Conservation (phyloP, 1,140 invertebrate species). For the Gonatopus flavifemur region DNA sequence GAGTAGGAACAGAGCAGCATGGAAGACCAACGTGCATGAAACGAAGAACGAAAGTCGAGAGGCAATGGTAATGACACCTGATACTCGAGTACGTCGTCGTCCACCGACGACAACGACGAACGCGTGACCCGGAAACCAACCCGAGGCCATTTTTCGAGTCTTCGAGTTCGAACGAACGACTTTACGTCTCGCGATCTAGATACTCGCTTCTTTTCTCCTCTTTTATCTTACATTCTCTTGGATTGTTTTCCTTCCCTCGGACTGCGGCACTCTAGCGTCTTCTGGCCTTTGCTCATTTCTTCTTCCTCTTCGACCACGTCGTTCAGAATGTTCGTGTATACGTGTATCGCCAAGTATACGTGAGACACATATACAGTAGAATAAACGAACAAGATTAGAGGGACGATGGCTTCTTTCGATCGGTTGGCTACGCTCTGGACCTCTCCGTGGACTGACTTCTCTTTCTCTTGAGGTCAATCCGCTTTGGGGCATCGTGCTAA, state of each 20-base stretch:
- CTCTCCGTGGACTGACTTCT: slow-evolving; percentile 22
- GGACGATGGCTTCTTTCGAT: slow-evolving; percentile 32
- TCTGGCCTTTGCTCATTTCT: background rate
- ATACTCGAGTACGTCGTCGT: slow-evolving; percentile 34
- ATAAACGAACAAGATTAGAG: slow-evolving; percentile 31
- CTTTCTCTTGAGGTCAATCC: slow-evolving; percentile 48
- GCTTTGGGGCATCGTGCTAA: slow-evolving; percentile 57
- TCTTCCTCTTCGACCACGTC: slow-evolving; percentile 13
- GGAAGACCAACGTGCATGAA: too few relatives aligned
- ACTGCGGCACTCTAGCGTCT: slow-evolving; percentile 10
- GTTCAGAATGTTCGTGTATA: background rate
- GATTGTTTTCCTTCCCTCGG: background rate
- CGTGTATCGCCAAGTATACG: background rate
- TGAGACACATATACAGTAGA: slow-evolving; percentile 10
- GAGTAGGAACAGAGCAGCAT: slow-evolving; percentile 1
- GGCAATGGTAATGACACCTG: slow-evolving; percentile 48
- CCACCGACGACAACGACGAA: too few relatives aligned
- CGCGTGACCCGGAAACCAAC: slow-evolving; percentile 50
- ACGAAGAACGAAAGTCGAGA: slow-evolving; percentile 5
- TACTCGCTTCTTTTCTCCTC: slow-evolving; percentile 20
- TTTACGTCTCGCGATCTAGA: slow-evolving; percentile 32
- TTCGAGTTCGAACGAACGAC: slow-evolving; percentile 17
- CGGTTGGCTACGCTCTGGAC: slow-evolving; percentile 16
- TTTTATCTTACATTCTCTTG: background rate
- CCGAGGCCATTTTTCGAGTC: slow-evolving; percentile 37